Percentiles rank a stretch among this genome's conserved stretches.
Conservation (phyloP, 2,113 vertebrate species). For the Hemichromis elongatus region DNA sequence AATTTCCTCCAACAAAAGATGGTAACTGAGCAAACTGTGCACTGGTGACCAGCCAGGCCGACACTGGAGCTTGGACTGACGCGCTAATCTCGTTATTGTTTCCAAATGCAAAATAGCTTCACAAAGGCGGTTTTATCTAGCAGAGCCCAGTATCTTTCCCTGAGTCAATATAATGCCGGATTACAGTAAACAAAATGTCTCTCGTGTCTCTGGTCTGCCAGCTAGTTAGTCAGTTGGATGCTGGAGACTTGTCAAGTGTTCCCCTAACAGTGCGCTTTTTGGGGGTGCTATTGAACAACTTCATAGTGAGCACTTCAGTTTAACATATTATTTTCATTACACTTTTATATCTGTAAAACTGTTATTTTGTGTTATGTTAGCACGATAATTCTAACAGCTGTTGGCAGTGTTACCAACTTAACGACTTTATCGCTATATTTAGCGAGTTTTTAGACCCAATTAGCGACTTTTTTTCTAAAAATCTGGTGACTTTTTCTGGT, state of each 20-base stretch:
- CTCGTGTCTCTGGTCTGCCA: slow-evolving; percentile 13
- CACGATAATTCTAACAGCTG: not conserved
- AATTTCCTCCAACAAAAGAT: slow-evolving; percentile 29
- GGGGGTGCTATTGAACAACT: not conserved
- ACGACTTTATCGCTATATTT: no score
- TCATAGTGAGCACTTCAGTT: not conserved
- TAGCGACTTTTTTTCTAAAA: no score
- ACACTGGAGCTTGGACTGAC: slow-evolving; percentile 13
- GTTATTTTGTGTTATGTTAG: not conserved
- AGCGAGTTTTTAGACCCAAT: no score
- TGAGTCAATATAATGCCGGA: slow-evolving; percentile 33
- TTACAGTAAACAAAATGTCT: slow-evolving; percentile 31
- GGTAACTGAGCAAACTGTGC: not conserved
- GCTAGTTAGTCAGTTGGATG: slow-evolving; percentile 14
- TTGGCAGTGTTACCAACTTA: no score
- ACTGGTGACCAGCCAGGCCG: not conserved
- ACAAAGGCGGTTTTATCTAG: slow-evolving; percentile 24
- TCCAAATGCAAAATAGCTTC: slow-evolving; percentile 36
- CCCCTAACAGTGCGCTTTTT: not conserved
- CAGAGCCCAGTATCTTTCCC: slow-evolving; percentile 13
- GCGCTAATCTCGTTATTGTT: slow-evolving; percentile 39
- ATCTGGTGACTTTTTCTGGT: no score
- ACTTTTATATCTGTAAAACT: not conserved
- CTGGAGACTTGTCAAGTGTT: not conserved
- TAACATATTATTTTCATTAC: not conserved